A percentile compares a stretch with the other conserved stretches of the same genome.
These are phyloP conservation scores for Apteryx mantelli DNA, from an alignment of 2,113 vertebrate species.

Conservation along the genomic window DNA sequence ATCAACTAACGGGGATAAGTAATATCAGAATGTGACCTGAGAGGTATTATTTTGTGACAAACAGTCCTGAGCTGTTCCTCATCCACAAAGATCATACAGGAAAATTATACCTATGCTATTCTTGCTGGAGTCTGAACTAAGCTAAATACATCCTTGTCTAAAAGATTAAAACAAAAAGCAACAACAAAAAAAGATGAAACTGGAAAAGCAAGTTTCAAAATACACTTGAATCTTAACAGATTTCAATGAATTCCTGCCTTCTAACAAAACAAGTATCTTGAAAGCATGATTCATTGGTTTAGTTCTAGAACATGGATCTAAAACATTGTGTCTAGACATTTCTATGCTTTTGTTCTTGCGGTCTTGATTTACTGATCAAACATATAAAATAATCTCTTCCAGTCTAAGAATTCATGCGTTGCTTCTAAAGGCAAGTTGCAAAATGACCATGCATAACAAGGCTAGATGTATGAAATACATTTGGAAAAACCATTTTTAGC, in stretches of 20 bases:
- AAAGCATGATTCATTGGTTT: background rate
- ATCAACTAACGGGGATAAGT: accelerated
- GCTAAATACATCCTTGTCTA: background rate
- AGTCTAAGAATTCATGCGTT: background rate
- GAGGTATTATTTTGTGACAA: accelerated
- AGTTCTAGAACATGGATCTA: background rate
- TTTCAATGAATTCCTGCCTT: background rate
- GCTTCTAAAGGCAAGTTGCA: background rate
- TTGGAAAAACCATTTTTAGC: background rate
- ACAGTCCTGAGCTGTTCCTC: background rate
- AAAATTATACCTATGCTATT: background rate
- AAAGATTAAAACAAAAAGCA: background rate
- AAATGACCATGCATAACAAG: background rate
- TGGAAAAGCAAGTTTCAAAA: background rate
- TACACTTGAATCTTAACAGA: background rate
- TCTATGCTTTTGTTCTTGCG: background rate
- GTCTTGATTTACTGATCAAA: background rate
- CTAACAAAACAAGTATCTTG: background rate
- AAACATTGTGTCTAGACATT: background rate
- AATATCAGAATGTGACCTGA: background rate
- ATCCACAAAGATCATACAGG: background rate
- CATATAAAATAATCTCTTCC: background rate
- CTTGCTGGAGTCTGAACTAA: background rate
- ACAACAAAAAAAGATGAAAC: background rate
- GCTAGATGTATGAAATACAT: background rate